Base-by-base conservation (phyloP, 1,140 invertebrate species). In the Tachypleus tridentatus region DNA sequence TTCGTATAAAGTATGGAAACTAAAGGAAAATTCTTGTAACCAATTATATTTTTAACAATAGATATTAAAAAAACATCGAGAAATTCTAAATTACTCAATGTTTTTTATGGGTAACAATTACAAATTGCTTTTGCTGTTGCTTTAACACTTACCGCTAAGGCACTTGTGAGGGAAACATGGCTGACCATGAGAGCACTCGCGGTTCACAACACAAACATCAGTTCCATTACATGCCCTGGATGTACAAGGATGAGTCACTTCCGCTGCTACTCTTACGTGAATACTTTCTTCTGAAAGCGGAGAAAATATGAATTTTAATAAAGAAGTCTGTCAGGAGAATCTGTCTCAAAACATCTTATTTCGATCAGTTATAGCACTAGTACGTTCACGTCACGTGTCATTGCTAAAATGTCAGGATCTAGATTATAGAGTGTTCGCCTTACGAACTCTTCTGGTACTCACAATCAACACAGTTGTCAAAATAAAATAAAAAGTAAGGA, bases 191-290 rank as follows among this genome's bases (percentile, higher is more conserved):
- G 77, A 72, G 68, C 86, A 88, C 70, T 84, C 83, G 3, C 85
- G 78, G 69, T 87, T 85, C 4, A 88, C 76, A 4, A 82, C 72
- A 72, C 89, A 92, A 3, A 88, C 78, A 72, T 90, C 82, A 48
- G 81, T 82, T 0, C 75, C 72, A 64, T 82, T 82, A 73, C 92
- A 94, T 0, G 88, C 86, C 8, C 1, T 54, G 67, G 87, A 85
- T 3, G 82, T 82, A 73, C 91, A 96, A 0, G 91, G 91, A 1
- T 85, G 84, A 1, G 85, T 86, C 2, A 94, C 81, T 64, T 85
- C 78, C 72, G 82, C 75, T 50, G 64, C 60, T 10, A 49, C 60
- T 79, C 78, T 0, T 81, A 71, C 58, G 82, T 82, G 3, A 76
- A 76, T 59, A 81, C 80, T 64, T 51, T 70, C 63, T 4, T n/a